phyloP scores from a whole-genome alignment of 2,113 vertebrate genomes.

The Actinemys pallida region DNA sequence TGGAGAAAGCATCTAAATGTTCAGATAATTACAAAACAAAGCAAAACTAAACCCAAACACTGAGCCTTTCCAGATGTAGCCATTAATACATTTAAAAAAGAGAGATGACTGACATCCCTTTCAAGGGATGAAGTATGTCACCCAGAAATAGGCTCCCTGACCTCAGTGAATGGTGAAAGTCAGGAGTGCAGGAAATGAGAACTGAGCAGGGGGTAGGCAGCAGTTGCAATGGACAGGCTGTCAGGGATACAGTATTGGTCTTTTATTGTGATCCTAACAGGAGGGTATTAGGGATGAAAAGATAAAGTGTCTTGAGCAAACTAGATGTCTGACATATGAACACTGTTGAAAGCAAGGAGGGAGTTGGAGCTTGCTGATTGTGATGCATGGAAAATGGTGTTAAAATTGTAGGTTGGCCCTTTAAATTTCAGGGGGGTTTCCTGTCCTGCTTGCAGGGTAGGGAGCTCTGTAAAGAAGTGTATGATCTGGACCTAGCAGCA shows the following conservation, averaged over 20 bases:
- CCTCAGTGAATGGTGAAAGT: neutral
- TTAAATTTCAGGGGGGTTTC: neutral
- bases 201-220: neutral
- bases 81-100: neutral
- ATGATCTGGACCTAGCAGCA: neutral
- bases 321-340: neutral
- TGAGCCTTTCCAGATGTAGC: neutral
- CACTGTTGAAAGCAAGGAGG: neutral
- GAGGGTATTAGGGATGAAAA: neutral
- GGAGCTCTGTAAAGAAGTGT: neutral
- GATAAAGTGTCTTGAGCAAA: accelerated
- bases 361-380: neutral
- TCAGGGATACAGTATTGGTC: neutral
- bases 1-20: neutral
- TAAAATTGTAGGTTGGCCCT: neutral
- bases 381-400: neutral
- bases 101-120: neutral
- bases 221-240: neutral
- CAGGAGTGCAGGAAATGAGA: neutral
- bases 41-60: neutral
- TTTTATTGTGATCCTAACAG: neutral
- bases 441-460: neutral
- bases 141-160: neutral
- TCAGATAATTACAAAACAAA: neutral
- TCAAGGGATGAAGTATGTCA: neutral